Base-by-base conservation (phyloP, 2,888 invertebrate species). In the Tribolium freemani region DNA sequence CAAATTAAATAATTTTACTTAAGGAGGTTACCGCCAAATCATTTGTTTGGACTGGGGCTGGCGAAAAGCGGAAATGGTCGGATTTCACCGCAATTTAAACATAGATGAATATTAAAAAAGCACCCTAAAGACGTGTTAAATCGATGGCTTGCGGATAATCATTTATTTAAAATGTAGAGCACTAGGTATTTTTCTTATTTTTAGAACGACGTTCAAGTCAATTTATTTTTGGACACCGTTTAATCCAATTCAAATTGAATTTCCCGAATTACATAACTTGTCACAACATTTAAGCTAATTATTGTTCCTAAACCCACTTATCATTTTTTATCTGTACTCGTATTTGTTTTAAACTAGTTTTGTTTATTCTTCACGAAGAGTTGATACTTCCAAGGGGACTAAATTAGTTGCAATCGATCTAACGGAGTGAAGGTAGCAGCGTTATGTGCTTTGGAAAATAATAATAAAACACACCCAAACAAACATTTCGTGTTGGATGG, bases 1-100 rank as follows among this genome's bases (percentile, higher is more conserved):
- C 63, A 73, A 70, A 73, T 73, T 73, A 70, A 73, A 71, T 71
- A 73, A 73, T 71, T 73, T 67, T 67, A 67, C 66, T 63, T 63
- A 72, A 72, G 72, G 63, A 69, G 72, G 56, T 67, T 60, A 61
- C 60, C 61, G 13, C 63, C 63, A 50, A 63, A 50, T 63, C 63
- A 68, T 57, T 68, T 68, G 68, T 68, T 68, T 58, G 68, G 68
- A 68, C 57, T 68, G 66, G 11, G 66, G 54, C 13, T 38, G 8
- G 11, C 61, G 38, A 26, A n/a, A 11, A 38, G 30, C 10, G 4
- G 61, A 9, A 16, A 16, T 16, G 16, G 16, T 16, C 50, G 50
- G 50, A 50, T 63, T 60, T 63, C 31, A 31, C 16, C 20, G 3
- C 44, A 46, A 54, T 10, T 46, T 46, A 58, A 63, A 57, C 44